These are phyloP conservation scores for Gadus macrocephalus DNA, from an alignment of 2,113 vertebrate species.

Conservation along the genomic window DNA sequence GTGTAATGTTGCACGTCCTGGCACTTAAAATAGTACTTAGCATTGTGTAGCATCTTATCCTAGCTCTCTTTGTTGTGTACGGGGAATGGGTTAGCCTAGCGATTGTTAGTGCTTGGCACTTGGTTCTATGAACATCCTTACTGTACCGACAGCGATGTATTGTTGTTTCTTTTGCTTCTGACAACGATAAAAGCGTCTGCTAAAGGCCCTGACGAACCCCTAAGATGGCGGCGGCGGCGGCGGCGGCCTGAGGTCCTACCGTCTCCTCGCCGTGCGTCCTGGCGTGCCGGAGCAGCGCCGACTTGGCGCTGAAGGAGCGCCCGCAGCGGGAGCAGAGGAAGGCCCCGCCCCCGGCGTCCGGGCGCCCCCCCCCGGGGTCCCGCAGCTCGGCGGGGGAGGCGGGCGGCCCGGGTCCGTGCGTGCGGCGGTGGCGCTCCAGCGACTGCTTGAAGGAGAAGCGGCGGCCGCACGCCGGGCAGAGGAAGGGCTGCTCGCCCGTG, in stretches of 20 bases:
- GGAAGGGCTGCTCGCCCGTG: constrained; percentile 67
- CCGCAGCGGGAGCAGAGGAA: constrained; percentile 55
- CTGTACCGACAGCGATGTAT: no score
- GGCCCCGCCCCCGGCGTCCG: constrained; percentile 53
- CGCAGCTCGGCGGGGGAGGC: constrained; percentile 36
- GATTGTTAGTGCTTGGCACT: no score
- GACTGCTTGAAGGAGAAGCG: constrained; percentile 67
- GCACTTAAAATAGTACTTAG: no score
- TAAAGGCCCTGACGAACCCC: no score
- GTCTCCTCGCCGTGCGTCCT: constrained; percentile 46
- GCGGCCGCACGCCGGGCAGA: constrained; percentile 54
- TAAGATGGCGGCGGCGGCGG: no score
- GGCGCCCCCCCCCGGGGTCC: constrained; percentile 5
- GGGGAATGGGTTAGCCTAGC: no score
- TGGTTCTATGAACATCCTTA: no score
- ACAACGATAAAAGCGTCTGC: no score
- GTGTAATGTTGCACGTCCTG: neutral
- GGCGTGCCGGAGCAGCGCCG: constrained; percentile 54
- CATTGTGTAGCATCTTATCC: no score
- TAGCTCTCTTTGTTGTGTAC: no score
- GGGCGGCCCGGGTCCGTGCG: constrained; percentile 43
- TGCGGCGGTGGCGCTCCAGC: constrained; percentile 60
- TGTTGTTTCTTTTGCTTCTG: no score
- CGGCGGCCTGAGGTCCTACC: no score
- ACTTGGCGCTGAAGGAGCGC: constrained; percentile 54